A percentile compares a stretch with the other conserved stretches of the same genome.
phyloP scores from a whole-genome alignment of 2,113 vertebrate genomes.

The Ursus arctos region DNA sequence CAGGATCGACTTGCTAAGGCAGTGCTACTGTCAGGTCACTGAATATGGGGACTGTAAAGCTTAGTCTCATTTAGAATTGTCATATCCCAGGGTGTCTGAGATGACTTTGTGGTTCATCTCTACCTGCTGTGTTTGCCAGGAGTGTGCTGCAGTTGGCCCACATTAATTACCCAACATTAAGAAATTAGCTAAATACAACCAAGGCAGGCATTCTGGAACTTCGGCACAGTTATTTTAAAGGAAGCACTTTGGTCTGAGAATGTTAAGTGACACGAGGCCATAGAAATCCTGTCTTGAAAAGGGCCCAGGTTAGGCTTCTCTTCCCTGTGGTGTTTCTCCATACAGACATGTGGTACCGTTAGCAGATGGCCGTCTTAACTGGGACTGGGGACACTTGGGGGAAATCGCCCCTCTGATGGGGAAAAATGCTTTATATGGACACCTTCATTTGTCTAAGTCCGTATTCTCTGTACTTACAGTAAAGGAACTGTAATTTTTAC shows the following conservation, averaged over 20 bases:
- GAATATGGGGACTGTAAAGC: neutral
- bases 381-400: too few relatives aligned
- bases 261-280: too few relatives aligned
- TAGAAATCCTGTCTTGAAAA: neutral
- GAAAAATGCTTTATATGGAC: neutral
- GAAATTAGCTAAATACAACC: neutral
- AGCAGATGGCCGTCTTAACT: neutral
- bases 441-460: too few relatives aligned
- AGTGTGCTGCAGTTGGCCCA: neutral
- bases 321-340: neutral
- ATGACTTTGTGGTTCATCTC: neutral
- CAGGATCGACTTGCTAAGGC: neutral
- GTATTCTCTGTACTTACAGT: neutral
- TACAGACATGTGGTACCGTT: too few relatives aligned
- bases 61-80: too few relatives aligned
- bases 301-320: neutral
- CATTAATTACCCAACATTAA: accelerated
- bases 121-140: neutral
- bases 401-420: neutral
- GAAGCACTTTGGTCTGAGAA: neutral
- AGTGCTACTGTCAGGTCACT: too few relatives aligned
- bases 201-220: neutral
- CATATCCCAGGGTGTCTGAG: neutral
- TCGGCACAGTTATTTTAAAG: neutral
- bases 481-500: neutral